These are phyloP conservation scores for Actinemys pallida DNA, from an alignment of 2,113 vertebrate genomes.

Conservation along the genomic window DNA sequence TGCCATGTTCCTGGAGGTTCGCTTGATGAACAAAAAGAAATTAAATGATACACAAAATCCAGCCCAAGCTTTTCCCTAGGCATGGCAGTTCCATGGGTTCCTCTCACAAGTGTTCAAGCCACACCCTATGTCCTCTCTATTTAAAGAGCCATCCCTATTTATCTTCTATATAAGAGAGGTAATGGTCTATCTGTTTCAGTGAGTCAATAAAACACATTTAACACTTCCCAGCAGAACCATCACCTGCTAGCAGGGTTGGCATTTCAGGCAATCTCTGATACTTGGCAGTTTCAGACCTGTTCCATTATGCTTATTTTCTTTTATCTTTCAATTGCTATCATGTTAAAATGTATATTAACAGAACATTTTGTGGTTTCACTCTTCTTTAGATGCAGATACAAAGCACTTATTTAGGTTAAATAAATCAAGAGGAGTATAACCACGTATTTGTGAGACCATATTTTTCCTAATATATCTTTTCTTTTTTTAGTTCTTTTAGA, in stretches of 20 bases:
- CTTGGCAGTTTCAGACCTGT: neutral
- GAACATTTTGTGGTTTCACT: neutral
- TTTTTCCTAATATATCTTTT: neutral
- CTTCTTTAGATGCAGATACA: neutral
- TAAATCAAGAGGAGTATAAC: neutral
- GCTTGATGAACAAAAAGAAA: neutral
- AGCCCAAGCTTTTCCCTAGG: neutral
- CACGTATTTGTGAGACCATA: neutral
- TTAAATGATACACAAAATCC: neutral
- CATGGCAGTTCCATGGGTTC: neutral
- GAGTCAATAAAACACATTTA: neutral
- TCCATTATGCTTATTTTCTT: neutral
- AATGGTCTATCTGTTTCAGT: neutral
- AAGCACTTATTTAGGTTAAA: neutral
- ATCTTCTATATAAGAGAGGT: neutral
- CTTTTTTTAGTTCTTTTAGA: neutral
- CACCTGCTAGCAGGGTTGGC: accelerated
- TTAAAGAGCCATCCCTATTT: accelerated
- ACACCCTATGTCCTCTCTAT: neutral
- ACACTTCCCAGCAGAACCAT: neutral
- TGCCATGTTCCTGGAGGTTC: accelerated
- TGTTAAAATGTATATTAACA: accelerated
- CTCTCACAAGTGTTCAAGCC: neutral
- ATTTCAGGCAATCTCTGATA: neutral
- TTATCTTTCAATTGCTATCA: neutral